Evolutionary conservation across 2,888 invertebrate genomes (phyloP).

Genomic region (Dusona sp.): DNA sequence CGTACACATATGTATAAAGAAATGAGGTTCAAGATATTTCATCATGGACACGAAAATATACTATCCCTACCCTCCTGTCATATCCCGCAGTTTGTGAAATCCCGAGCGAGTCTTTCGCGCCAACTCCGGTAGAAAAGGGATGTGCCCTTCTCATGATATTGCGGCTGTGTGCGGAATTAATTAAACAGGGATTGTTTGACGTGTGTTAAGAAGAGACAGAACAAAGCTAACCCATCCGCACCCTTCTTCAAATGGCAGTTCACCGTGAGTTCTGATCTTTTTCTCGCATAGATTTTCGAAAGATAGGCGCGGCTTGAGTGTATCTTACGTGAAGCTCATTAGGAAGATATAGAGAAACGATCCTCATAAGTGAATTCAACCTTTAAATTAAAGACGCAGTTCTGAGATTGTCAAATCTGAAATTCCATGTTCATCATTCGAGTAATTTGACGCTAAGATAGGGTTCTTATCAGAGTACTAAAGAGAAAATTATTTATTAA

Average conservation of each 20-base stretch:
- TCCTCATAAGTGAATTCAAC: background rate
- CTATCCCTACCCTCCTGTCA: background rate
- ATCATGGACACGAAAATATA: slow-evolving; percentile 43
- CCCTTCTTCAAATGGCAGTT: slow-evolving; percentile 55
- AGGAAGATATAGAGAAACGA: slow-evolving; percentile 23
- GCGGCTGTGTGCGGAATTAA: slow-evolving; percentile 70
- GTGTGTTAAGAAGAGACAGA: slow-evolving; percentile 68
- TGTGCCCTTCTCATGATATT: slow-evolving; percentile 42
- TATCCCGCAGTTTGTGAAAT: slow-evolving; percentile 36
- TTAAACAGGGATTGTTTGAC: slow-evolving; percentile 74
- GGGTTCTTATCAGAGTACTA: no score
- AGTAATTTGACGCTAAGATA: background rate
- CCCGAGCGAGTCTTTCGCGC: slow-evolving; percentile 43
- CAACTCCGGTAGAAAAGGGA: slow-evolving; percentile 30
- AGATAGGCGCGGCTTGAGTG: slow-evolving; percentile 2
- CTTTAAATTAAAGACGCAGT: background rate
- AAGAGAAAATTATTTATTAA: background rate
- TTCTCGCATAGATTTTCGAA: slow-evolving; percentile 41
- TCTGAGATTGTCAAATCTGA: slow-evolving; percentile 2
- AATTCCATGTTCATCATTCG: background rate
- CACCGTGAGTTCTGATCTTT: slow-evolving; percentile 35
- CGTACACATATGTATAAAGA: background rate
- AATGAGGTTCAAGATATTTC: slow-evolving; percentile 31
- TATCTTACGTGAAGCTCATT: background rate
- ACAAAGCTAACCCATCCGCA: slow-evolving; percentile 49